Base-by-base conservation (phyloP, 2,113 vertebrate species). In the Cardinalis cardinalis region DNA sequence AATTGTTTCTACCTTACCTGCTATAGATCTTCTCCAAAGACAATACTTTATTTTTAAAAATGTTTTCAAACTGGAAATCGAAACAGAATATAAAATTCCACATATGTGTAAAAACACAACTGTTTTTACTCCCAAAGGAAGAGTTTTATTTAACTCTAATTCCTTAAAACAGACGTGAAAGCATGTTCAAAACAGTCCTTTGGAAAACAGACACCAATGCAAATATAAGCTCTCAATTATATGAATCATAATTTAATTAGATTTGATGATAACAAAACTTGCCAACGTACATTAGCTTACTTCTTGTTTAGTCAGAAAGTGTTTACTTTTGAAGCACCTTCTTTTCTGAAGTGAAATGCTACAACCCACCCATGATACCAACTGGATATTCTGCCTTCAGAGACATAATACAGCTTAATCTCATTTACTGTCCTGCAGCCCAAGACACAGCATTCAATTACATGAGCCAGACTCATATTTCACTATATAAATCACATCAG, bases 401-500 rank as follows among this genome's bases (percentile, higher is more conserved):
- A 95, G 90, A 88, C 11, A 3, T 81, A 84, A 89, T 59, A 76
- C 44, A 88, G 63, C 65, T 84, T 91, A 89, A 95, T 94, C 74
- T 92, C 89, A 95, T 93, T 92, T 95, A 81, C 6, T 66, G 78
- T 91, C 84, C 89, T 94, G 78, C 16, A 83, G 72, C 88, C n/a
- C 69, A 85, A 95, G 77, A 89, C 6, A n/a, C 14, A 49, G 81
- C 81, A 64, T 81, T 94, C 91, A 92, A 93, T 93, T 94, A 26
- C 48, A 75, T 48, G 84, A 95, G 87, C 81, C 88, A 95, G 89
- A 84, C 84, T 96, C 75, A 13, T 86, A 92, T 91, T 96, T 95
- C 87, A 92, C 66, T 91, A 23, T 7, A 88, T 89, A 96, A 96
- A 96, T 92, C 87, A 23, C 38, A 86, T 91, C 92, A 90, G 72